Evolutionary conservation across 2,113 vertebrate genomes (phyloP).

Genomic region (Coturnix japonica): DNA sequence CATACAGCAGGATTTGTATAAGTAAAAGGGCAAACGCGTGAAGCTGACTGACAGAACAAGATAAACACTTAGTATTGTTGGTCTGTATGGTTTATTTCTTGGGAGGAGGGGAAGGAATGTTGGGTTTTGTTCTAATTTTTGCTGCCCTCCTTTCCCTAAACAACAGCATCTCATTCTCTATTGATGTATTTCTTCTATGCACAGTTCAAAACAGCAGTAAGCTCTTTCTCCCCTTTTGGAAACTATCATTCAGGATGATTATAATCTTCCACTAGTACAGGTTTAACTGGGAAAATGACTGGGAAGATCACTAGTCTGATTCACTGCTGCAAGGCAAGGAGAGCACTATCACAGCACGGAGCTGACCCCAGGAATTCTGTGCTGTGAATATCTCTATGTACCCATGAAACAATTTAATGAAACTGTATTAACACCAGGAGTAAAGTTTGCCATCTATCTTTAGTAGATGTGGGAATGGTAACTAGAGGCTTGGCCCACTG

Average conservation of each 20-base stretch:
- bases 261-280: background rate
- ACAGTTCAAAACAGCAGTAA: background rate
- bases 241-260: background rate
- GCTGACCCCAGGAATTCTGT: background rate
- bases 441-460: fast-evolving
- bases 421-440: too few relatives aligned
- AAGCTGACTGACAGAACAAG: background rate
- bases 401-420: background rate
- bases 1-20: background rate
- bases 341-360: background rate
- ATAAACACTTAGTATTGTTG: background rate
- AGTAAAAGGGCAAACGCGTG: background rate
- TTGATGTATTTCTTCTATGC: background rate
- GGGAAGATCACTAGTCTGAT: background rate
- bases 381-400: background rate
- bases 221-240: background rate
- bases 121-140: too few relatives aligned
- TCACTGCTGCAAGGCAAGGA: fast-evolving
- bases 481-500: background rate
- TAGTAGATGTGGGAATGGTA: background rate
- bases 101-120: too few relatives aligned
- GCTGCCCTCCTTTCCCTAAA: too few relatives aligned
- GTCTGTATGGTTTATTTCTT: too few relatives aligned
- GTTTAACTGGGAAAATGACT: background rate
- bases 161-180: background rate